phyloP scores from a whole-genome alignment of 2,797 vertebrate genomes.

The Fratercula arctica region DNA sequence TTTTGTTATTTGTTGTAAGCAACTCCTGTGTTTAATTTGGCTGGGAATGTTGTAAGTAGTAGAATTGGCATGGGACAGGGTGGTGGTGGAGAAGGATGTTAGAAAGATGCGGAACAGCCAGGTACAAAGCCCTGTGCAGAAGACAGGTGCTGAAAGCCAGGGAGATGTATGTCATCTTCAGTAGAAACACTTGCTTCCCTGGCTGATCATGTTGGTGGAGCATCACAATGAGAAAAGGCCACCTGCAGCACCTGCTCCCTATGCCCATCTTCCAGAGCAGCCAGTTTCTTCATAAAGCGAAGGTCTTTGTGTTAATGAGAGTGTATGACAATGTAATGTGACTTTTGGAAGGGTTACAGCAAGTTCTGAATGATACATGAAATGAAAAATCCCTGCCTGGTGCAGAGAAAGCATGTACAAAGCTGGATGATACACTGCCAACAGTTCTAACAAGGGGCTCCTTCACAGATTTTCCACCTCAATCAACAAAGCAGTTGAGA shows the following conservation, averaged over 20 bases:
- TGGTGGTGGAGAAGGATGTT: neutral
- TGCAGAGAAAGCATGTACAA: constrained; percentile 2
- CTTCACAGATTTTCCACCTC: constrained; percentile 61
- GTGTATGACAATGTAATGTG: constrained; percentile 41
- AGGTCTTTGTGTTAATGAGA: neutral
- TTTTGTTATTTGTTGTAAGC: neutral
- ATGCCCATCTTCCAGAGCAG: neutral
- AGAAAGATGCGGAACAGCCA: neutral
- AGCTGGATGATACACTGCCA: constrained; percentile 35
- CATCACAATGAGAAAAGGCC: neutral
- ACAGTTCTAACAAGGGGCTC: constrained; percentile 29
- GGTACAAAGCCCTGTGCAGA: neutral
- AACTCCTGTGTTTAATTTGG: neutral
- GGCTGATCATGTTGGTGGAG: neutral
- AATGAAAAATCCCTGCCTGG: constrained; percentile 35
- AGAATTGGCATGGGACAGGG: neutral
- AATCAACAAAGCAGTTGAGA: constrained; percentile 48
- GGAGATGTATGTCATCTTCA: neutral
- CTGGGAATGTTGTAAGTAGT: neutral
- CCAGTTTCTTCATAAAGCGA: neutral
- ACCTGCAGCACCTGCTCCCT: neutral
- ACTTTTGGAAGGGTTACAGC: constrained; percentile 40
- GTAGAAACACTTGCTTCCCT: neutral
- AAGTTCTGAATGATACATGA: constrained; percentile 54
- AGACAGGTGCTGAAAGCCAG: neutral